Conservation (phyloP, 2,797 vertebrate genomes). For the Apogon hyalosoma region DNA sequence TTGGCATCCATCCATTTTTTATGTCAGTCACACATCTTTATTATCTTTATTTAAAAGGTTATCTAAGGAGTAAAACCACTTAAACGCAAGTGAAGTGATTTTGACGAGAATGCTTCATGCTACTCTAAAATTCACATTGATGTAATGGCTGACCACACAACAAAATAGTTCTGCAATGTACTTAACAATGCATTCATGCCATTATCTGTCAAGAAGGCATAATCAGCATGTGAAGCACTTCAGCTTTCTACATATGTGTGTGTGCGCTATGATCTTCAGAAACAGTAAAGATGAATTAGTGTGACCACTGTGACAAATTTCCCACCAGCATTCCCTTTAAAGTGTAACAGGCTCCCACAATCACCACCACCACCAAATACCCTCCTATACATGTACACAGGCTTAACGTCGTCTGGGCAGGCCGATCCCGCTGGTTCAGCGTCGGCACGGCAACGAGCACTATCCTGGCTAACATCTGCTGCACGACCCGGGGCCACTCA, state of each 20-base stretch:
- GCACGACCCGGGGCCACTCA: slow-evolving; percentile 77
- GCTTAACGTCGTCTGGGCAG: slow-evolving; percentile 72
- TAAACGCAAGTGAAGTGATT: slow-evolving; percentile 23
- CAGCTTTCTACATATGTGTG: neutral
- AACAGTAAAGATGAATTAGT: slow-evolving; percentile 43
- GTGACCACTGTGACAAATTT: slow-evolving; percentile 60
- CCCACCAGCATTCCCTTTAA: slow-evolving; percentile 55
- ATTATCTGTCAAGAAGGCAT: neutral
- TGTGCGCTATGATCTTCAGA: slow-evolving; percentile 35
- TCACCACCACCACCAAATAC: slow-evolving; percentile 16
- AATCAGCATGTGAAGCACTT: slow-evolving; percentile 13
- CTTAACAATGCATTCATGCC: neutral
- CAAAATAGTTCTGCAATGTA: neutral
- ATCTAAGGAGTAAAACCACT: slow-evolving; percentile 13
- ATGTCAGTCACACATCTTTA: slow-evolving; percentile 18
- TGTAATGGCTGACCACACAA: neutral
- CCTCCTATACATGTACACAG: slow-evolving; percentile 66
- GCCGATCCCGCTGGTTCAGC: slow-evolving; percentile 68
- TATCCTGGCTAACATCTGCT: slow-evolving; percentile 85
- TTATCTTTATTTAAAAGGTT: slow-evolving; percentile 32
- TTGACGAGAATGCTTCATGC: slow-evolving; percentile 23
- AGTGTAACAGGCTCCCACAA: slow-evolving; percentile 42
- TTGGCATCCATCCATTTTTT: no score
- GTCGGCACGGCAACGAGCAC: slow-evolving; percentile 80
- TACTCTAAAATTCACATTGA: neutral